phyloP scores from a whole-genome alignment of 64 coral and sea anemone species.

The Stichodactyla helianthus region DNA sequence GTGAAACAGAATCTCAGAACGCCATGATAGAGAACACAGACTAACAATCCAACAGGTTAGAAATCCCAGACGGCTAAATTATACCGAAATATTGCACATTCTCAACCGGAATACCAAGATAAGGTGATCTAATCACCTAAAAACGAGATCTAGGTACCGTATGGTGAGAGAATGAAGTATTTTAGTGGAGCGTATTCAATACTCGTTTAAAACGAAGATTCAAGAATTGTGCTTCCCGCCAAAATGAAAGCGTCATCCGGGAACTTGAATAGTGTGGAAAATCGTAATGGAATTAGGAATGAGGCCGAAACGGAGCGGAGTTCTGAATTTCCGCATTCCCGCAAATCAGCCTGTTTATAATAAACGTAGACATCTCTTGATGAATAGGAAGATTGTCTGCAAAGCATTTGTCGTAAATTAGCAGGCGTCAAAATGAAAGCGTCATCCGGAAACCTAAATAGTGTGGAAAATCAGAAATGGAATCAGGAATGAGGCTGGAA shows the following conservation, averaged over 20 bases:
- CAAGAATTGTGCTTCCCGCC: conserved; percentile 23
- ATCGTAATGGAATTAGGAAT: not conserved
- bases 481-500: not conserved
- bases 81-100: not conserved
- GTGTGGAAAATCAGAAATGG: not conserved
- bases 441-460: not conserved
- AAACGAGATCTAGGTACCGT: not conserved
- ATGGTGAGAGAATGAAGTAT: not conserved
- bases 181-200: not conserved
- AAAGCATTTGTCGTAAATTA: no score
- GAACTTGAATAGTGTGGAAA: not conserved
- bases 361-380: no score
- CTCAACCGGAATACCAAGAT: not conserved
- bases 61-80: not conserved
- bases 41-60: not conserved
- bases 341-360: no score
- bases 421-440: not conserved
- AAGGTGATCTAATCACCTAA: not conserved
- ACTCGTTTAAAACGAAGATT: not conserved
- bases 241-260: conserved; percentile 18
- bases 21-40: not conserved
- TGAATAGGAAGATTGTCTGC: no score
- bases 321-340: no score
- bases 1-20: conserved; percentile 3
- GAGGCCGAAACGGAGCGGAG: no score